phyloP scores from a whole-genome alignment of 2,888 invertebrate species.

The Drosophila fulvimacula region DNA sequence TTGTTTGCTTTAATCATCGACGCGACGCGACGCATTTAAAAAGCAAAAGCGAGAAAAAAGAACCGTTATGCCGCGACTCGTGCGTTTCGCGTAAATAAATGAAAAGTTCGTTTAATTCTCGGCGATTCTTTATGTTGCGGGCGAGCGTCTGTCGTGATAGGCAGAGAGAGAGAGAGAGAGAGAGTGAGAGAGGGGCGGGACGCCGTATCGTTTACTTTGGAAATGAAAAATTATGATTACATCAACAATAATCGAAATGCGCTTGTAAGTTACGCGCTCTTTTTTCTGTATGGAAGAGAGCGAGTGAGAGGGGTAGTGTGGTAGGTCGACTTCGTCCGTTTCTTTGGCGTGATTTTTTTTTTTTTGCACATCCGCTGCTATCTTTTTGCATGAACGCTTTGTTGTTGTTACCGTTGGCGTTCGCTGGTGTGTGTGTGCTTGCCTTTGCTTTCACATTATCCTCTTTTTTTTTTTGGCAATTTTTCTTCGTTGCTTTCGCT shows the following conservation, averaged over 20 bases:
- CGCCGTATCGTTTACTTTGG: slow-evolving; percentile 75
- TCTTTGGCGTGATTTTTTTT: not conserved
- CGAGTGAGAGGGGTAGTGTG: not conserved
- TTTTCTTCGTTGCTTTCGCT: slow-evolving; percentile 68
- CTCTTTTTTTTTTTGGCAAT: slow-evolving; percentile 69
- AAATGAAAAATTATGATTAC: slow-evolving; percentile 80
- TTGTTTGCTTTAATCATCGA: slow-evolving; percentile 75
- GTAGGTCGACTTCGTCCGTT: slow-evolving; percentile 3
- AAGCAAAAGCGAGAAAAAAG: slow-evolving; percentile 44
- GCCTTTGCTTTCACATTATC: slow-evolving; percentile 14
- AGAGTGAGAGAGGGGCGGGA: not conserved
- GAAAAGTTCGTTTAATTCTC: slow-evolving; percentile 77
- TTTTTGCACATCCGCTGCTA: slow-evolving; percentile 48
- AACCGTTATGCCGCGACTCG: slow-evolving; percentile 36
- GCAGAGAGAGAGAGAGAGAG: not conserved
- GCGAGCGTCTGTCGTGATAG: not conserved
- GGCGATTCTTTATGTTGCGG: slow-evolving; percentile 63
- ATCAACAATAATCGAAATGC: slow-evolving; percentile 80
- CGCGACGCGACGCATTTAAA: slow-evolving; percentile 65
- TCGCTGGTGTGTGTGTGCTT: slow-evolving; percentile 19
- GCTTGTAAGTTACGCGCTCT: slow-evolving; percentile 73
- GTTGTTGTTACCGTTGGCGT: slow-evolving; percentile 27
- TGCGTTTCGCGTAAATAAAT: slow-evolving; percentile 75
- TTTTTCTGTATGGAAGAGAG: not conserved
- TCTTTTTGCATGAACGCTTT: slow-evolving; percentile 59